Evolutionary conservation across 2,797 vertebrate species (phyloP).

Genomic region (Myotis planiceps): DNA sequence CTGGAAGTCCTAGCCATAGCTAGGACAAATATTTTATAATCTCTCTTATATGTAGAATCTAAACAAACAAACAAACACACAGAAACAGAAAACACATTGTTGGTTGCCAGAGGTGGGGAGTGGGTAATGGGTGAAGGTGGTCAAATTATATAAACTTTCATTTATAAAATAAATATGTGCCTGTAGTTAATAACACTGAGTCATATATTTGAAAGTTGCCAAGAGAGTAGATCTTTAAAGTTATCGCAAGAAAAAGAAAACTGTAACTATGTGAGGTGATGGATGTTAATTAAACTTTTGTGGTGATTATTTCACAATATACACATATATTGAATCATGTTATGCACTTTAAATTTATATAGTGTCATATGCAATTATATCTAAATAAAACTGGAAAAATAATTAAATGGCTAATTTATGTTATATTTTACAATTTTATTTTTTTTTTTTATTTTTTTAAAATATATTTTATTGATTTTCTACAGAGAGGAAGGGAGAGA

Average conservation of each 20-base stretch:
- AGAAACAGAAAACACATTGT: neutral
- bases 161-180: neutral
- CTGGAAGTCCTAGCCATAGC: neutral
- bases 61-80: neutral
- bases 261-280: neutral
- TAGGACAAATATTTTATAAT: neutral
- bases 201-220: neutral
- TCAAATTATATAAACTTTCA: neutral
- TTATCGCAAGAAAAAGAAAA: neutral
- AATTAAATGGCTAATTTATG: neutral
- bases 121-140: neutral
- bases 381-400: neutral
- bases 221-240: neutral
- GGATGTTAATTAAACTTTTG: neutral
- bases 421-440: neutral
- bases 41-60: neutral
- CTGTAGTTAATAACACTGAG: neutral
- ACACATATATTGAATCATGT: neutral
- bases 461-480: too few species aligned
- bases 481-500: too few species aligned
- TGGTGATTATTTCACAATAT: neutral
- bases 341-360: neutral
- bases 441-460: too few species aligned
- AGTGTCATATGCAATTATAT: neutral
- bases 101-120: neutral